phyloP scores from a whole-genome alignment of 1,140 invertebrate species.

The Lucilia cuprina region DNA sequence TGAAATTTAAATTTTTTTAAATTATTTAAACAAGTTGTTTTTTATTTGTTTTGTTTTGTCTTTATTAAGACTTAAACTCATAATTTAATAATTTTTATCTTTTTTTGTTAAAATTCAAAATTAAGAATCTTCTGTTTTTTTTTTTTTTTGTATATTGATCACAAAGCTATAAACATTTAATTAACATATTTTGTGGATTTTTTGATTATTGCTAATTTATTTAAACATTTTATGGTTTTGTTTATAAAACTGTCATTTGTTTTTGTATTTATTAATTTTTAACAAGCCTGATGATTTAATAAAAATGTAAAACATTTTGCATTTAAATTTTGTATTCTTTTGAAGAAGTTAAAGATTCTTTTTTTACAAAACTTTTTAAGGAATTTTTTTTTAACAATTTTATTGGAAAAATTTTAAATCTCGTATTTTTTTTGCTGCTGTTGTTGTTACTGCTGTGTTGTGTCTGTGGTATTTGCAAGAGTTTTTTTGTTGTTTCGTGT shows the following conservation, averaged over 20 bases:
- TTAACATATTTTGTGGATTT: not conserved
- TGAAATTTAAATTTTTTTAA: slow-evolving; percentile 4
- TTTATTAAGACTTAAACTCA: no score
- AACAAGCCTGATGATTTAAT: not conserved
- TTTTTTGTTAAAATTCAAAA: not conserved
- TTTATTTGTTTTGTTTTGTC: not conserved
- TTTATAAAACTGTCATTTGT: not conserved
- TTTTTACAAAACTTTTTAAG: not conserved
- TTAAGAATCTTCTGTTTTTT: not conserved
- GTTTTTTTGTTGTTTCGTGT: not conserved
- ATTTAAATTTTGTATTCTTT: no score
- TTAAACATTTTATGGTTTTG: not conserved
- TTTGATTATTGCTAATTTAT: slow-evolving; percentile 20
- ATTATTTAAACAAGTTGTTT: not conserved
- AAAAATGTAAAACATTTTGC: not conserved
- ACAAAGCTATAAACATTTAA: not conserved
- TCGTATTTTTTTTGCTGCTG: not conserved
- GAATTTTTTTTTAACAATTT: not conserved
- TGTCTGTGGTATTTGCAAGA: no score
- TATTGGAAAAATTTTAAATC: no score
- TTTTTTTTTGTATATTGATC: not conserved
- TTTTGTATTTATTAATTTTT: slow-evolving; percentile 3
- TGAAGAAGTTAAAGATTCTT: no score
- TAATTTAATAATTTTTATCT: slow-evolving; percentile 10
- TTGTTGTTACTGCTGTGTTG: not conserved